These are phyloP conservation scores for Salvelinus fontinalis DNA, from an alignment of 2,113 vertebrate genomes.

Conservation along the genomic window DNA sequence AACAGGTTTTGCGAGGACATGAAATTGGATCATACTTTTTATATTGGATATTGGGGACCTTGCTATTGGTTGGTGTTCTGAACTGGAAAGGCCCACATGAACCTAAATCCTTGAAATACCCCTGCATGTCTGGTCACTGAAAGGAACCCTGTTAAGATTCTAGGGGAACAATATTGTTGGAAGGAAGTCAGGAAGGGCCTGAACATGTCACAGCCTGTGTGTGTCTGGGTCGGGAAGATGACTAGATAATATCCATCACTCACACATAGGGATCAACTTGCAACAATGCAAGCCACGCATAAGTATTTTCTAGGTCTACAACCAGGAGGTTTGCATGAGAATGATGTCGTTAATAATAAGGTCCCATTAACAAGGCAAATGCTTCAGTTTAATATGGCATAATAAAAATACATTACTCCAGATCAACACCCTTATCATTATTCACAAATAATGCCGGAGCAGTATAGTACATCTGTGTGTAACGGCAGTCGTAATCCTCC, in stretches of 20 bases:
- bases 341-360: not conserved
- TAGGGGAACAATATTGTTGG: not conserved
- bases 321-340: not conserved
- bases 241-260: conserved; percentile 7
- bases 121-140: conserved; percentile 11
- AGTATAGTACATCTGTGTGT: not conserved
- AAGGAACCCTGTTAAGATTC: not conserved
- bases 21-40: not conserved
- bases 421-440: not conserved
- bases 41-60: not conserved
- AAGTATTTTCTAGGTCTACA: conserved; percentile 7
- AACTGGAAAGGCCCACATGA: conserved; percentile 19
- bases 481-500: too few species aligned
- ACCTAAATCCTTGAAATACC: conserved; percentile 42
- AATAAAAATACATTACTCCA: not conserved
- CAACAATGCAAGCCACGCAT: conserved; percentile 12
- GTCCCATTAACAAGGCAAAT: not conserved
- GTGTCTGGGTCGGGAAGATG: conserved; percentile 27
- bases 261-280: conserved; percentile 8
- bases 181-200: conserved; percentile 29
- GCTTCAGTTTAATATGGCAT: not conserved
- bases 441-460: not conserved
- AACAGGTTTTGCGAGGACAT: not conserved
- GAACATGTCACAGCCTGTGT: conserved; percentile 39
- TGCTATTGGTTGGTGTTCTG: not conserved